Base-by-base conservation (phyloP, 2,888 invertebrate genomes). In the Plebejus melissa region DNA sequence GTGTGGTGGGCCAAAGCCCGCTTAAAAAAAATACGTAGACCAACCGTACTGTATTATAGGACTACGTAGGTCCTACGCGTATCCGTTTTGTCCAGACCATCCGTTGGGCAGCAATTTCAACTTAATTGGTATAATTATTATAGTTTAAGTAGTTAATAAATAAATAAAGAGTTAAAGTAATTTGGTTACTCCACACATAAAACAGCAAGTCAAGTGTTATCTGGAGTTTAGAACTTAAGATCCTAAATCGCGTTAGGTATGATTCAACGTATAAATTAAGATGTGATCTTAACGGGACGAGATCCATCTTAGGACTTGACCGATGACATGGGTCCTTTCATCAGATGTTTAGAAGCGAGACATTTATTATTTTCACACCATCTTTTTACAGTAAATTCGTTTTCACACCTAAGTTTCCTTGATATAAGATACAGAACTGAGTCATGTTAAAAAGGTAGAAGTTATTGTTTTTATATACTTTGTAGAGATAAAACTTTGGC, bases 261-360 rank as follows among this genome's bases (percentile, higher is more conserved):
- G 65, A 65, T 65, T 65, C 65, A 65, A 65, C 60, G 28, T 60
- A 65, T 65, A 65, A 65, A 65, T 65, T 65, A 65, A 65, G 65
- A 65, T 65, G 65, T 65, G 65, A 65, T 65, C 65, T 65, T 65
- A 65, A 65, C 65, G 65, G 65, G 65, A 65, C 32, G 5, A 65
- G 32, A 32, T 32, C 32, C 65, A 65, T 65, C 65, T 65, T 60
- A 22, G 28, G 60, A 60, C 60, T 28, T 65, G 32, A 65, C 32
- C 65, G 32, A 65, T 65, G 65, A 22, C 60, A 60, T 28, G 65
- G 65, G 28, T 60, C 2, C 50, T 54, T 16, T 54, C 32, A 32
- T 36, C 65, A 32, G 28, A 32, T 65, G 65, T 11, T 60, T 28
- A 32, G 65, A 32, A 65, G 32, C 65, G 65, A 32, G 3, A 28